Conservation (phyloP, 2,113 vertebrate genomes). For the Entomyzon cyanotis region DNA sequence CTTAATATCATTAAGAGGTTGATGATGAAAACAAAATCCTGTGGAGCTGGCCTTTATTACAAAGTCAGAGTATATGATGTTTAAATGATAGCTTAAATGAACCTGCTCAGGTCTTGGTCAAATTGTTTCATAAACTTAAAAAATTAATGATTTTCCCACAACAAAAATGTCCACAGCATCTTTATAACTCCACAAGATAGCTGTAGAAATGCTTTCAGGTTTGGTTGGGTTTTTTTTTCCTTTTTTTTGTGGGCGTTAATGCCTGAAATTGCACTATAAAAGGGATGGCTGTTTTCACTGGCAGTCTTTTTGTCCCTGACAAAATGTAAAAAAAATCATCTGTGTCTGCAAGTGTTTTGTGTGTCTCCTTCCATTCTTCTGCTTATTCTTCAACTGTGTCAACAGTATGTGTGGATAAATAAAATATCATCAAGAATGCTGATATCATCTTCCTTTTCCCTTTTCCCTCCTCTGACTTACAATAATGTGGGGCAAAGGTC, state of each 20-base stretch:
- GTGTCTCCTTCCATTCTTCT: slow-evolving; percentile 5
- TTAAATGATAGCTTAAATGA: slow-evolving; percentile 35
- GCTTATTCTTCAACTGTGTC: slow-evolving; percentile 30
- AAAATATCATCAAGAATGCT: slow-evolving; percentile 53
- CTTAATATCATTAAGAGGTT: background rate
- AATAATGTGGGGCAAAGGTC: slow-evolving; percentile 68
- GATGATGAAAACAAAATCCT: background rate
- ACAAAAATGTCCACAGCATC: slow-evolving; percentile 4
- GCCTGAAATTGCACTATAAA: background rate
- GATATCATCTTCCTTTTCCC: slow-evolving; percentile 52
- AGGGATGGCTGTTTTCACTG: background rate
- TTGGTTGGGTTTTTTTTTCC: background rate
- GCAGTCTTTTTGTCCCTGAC: background rate
- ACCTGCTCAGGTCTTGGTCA: slow-evolving; percentile 33
- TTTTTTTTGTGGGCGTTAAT: background rate
- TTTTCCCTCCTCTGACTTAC: slow-evolving; percentile 48
- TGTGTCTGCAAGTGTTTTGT: background rate
- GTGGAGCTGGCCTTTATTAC: background rate
- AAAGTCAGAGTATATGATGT: background rate
- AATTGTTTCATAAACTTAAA: slow-evolving; percentile 32
- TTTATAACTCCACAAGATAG: slow-evolving; percentile 45
- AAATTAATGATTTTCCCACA: slow-evolving; percentile 42
- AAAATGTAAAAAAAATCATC: background rate
- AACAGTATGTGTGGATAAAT: slow-evolving; percentile 23
- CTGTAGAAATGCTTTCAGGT: slow-evolving; percentile 37